Evolutionary conservation across 2,797 vertebrate species (phyloP).

Genomic region (Micromesistius poutassou): DNA sequence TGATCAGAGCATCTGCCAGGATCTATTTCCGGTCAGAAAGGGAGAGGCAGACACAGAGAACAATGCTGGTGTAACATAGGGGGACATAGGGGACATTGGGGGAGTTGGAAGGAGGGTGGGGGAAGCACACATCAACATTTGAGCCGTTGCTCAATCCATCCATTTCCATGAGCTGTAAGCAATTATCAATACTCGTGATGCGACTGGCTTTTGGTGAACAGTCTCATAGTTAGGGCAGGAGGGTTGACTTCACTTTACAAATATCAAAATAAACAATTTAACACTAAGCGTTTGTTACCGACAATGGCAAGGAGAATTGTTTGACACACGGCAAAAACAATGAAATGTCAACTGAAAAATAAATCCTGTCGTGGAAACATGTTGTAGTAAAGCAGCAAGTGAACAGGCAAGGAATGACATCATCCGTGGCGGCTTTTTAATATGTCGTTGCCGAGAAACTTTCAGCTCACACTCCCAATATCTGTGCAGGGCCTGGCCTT

Average conservation of each 20-base stretch:
- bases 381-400: too few species aligned
- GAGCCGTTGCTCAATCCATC: slow-evolving; percentile 47
- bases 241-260: slow-evolving; percentile 20
- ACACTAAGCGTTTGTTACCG: not conserved
- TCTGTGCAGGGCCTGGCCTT: not conserved
- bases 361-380: too few species aligned
- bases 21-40: not conserved
- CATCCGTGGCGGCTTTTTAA: not conserved
- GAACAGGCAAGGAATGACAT: not conserved
- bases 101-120: not conserved
- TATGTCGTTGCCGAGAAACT: not conserved
- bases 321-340: not conserved
- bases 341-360: too few species aligned
- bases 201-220: slow-evolving; percentile 43
- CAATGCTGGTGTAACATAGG: too few species aligned
- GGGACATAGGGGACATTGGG: too few species aligned
- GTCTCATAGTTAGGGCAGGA: slow-evolving; percentile 9
- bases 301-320: not conserved
- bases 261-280: slow-evolving; percentile 24
- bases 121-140: slow-evolving; percentile 58
- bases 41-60: not conserved
- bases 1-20: not conserved
- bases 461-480: not conserved
- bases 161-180: slow-evolving; percentile 41
- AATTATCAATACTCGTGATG: slow-evolving; percentile 65